These are phyloP conservation scores for Selene dorsalis DNA, from an alignment of 2,797 vertebrate genomes.

Conservation along the genomic window DNA sequence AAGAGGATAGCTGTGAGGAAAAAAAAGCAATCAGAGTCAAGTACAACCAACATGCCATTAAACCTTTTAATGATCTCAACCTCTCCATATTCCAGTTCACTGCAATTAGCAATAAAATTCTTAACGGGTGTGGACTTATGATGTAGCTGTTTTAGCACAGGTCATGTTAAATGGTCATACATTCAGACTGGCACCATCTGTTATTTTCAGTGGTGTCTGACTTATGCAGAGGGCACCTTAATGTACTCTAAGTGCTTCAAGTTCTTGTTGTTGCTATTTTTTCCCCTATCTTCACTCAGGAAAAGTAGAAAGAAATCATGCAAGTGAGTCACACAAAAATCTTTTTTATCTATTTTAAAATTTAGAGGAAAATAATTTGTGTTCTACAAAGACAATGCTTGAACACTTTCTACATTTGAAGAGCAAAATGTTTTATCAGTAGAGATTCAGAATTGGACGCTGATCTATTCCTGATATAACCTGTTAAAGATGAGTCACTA, in stretches of 20 bases:
- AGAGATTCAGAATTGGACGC: neutral
- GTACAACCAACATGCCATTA: slow-evolving; percentile 56
- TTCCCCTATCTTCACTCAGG: neutral
- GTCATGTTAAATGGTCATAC: slow-evolving; percentile 59
- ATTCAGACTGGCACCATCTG: slow-evolving; percentile 54
- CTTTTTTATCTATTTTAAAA: neutral
- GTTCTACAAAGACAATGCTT: neutral
- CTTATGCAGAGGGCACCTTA: slow-evolving; percentile 35
- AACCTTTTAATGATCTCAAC: slow-evolving; percentile 68
- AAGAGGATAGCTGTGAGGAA: slow-evolving; percentile 14
- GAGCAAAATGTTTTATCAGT: slow-evolving; percentile 8
- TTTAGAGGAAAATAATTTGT: neutral
- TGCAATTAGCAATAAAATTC: slow-evolving; percentile 75
- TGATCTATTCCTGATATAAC: slow-evolving; percentile 8
- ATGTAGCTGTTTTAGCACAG: slow-evolving; percentile 62
- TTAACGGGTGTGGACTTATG: slow-evolving; percentile 59
- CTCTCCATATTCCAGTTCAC: slow-evolving; percentile 59
- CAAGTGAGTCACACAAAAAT: slow-evolving; percentile 2
- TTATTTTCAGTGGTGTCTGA: slow-evolving; percentile 52
- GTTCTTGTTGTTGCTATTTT: neutral
- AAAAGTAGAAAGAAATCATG: neutral
- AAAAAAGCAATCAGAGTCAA: slow-evolving; percentile 63
- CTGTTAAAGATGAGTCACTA: neutral
- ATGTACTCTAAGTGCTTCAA: neutral
- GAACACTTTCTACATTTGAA: neutral